Evolutionary conservation across 2,888 invertebrate species (phyloP).

Genomic region (Emmelina monodactyla): DNA sequence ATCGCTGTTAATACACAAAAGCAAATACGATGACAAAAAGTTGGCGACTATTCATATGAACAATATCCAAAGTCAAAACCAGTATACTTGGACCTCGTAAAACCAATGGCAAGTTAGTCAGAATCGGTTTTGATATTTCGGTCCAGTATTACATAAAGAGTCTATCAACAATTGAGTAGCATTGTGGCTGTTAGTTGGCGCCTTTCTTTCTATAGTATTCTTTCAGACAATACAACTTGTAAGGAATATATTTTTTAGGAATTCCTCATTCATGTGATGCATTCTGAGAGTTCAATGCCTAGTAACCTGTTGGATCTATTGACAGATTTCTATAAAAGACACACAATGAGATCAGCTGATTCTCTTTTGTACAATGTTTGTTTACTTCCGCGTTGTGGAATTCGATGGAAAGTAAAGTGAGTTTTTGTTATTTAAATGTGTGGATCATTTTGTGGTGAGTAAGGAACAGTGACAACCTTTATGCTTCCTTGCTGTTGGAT

Average conservation of each 20-base stretch:
- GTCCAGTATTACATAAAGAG: constrained; percentile 45
- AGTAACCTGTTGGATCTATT: constrained; percentile 40
- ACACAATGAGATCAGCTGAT: not conserved
- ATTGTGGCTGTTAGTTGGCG: constrained; percentile 56
- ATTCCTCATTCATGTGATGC: constrained; percentile 60
- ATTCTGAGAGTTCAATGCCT: no score
- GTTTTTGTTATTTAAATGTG: no score
- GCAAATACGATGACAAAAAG: constrained; percentile 54
- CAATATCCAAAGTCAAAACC: constrained; percentile 62
- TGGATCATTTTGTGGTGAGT: no score
- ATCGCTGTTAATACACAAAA: constrained; percentile 34
- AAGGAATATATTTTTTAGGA: constrained; percentile 65
- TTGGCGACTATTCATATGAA: constrained; percentile 59
- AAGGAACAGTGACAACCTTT: no score
- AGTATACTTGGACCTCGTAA: constrained; percentile 27
- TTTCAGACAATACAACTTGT: constrained; percentile 64
- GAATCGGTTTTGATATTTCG: constrained; percentile 1
- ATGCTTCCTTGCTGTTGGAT: no score
- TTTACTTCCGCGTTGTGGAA: no score
- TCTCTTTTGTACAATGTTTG: no score
- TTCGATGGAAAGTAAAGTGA: no score
- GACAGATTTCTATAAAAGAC: not conserved
- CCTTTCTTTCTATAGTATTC: constrained; percentile 56
- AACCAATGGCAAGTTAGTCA: not conserved
- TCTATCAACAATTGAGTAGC: constrained; percentile 58